Base-by-base conservation (phyloP, 2,888 invertebrate species). In the Limnephilus auricula region DNA sequence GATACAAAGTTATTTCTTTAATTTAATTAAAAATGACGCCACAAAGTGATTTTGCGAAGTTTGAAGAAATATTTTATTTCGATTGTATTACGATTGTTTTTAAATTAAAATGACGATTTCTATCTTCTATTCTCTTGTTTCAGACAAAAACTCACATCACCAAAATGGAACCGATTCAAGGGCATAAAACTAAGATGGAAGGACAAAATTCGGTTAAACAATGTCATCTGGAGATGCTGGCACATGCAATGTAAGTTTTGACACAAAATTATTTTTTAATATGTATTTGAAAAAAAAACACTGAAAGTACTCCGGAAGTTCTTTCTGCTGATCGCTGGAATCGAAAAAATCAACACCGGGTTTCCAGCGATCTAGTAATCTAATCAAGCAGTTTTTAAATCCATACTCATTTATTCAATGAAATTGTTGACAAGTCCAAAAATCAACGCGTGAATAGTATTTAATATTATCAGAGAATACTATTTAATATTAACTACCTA, bases 161-260 rank as follows among this genome's bases (percentile, higher is more conserved):
- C 99, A 93, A 99, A 99, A 97, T 99, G 99, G 99, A 99, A 99
- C 96, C 98, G 99, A 94, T 99, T 99, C 97, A 99, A 99, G 96
- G 99, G 99, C 93, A 98, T 99, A 94, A 98, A 99, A 94, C 96
- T 99, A 93, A 97, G 98, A 94, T 99, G 99, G 98, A 99, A 99
- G 95, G 99, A 99, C 96, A 99, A 99, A 96, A 99, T 99, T 94
- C 97, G 99, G 94, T 96, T 99, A 94, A 99, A 99, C 97, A 99
- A 99, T 96, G 99, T 99, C 94, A 99, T 99, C 94, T 99, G 99
- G 99, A 97, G 99, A 95, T 99, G 99, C 95, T 99, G 99, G 99
- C 99, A 99, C 95, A 98, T 99, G 98, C 99, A 99, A 95, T 99
- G 98, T 98, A 95, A 97, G 97, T 91, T 25, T 65, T 9, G 6